Evolutionary conservation across 2,888 invertebrate species (phyloP), one percentile per base, ranked within the genome.

Genomic region (Margaritifera margaritifera): DNA sequence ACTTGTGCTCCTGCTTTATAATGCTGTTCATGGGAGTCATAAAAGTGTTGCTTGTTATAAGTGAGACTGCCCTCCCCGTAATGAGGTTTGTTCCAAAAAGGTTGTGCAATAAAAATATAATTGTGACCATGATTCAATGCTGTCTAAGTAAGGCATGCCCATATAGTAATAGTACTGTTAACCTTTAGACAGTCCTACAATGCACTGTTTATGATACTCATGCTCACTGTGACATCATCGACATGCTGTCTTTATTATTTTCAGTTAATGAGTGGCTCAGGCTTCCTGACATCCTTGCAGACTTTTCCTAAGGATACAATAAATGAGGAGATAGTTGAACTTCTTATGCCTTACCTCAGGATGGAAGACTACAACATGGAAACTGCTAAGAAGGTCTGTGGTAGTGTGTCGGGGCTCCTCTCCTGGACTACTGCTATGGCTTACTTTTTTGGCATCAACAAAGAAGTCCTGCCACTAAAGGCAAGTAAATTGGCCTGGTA

Each of bases 311-410:
- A 89, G 91, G 98, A 98, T 87, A 95, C 95, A n/a, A 98, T 98
- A 72, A 98, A 97, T 89, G 96, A 95, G 84, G 98, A 98, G 91
- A 96, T 97, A 94, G 95, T 98, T 8, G 98, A 98, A 87, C 92
- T 98, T 67, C 90, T 98, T 62, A 92, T 94, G 77, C 97, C 97
- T 87, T 94, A 88, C 66, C 94, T 85, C 8, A 93, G 94, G 77
- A 96, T 97, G 96, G 97, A 97, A 84, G 97, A 98, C 89, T 98
- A 97, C 89, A 96, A 96, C 86, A 96, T 98, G 95, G 98, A 98
- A 85, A 97, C 95, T 63, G 98, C 98, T 0, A 95, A 96, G 86
- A 92, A 97, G 77, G 88, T 88, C 51, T 89, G 88, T 78, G 87
- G 89, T 54, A 86, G 87, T 80, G 89, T 89, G 6, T 86, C 89